Evolutionary conservation across 2,888 invertebrate species (phyloP), one percentile per base, ranked within the genome.

Genomic region (Malthinus seriepunctatus): DNA sequence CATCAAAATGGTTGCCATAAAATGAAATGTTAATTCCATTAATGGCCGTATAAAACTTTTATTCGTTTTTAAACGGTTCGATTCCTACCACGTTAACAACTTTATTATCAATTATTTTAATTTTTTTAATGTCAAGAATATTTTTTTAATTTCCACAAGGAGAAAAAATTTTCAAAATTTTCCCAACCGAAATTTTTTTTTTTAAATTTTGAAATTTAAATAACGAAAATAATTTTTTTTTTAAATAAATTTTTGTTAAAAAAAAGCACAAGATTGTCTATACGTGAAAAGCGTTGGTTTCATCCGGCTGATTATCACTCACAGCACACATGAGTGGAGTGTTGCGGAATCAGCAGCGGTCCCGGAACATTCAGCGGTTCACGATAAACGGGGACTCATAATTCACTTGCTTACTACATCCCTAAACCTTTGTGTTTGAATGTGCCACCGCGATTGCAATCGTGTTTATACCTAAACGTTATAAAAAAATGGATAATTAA

Each of bases 1-100:
- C 78, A 82, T 81, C 82, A 82, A 81, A 80, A 83, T 83, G 83
- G 83, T 82, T 78, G 74, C 78, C 66, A 63, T 63, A 65, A 66
- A 67, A 67, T 55, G 51, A 46, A 57, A 51, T 51, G 51, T 60
- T 60, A 60, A 55, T 60, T 60, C 51, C 44, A 32, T 55, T 56
- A 60, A 60, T 60, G 56, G 56, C 56, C 52, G 60, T 56, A 51
- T 55, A 51, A 51, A 60, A 51, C 35, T 50, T 49, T 38, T 42
- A 44, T 37, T 49, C 38, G 14, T 60, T 51, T 54, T 55, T 60
- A 51, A 54, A 55, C 33, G 32, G 33, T 53, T 46, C 14, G 31
- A 44, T 42, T 31, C 51, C 32, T 55, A 38, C 49, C 11, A 23
- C 39, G 11, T 38, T 31, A 8, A 50, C 14, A 38, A 37, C 32